Evolutionary conservation across 2,113 vertebrate species (phyloP).

Genomic region (Anguilla rostrata): DNA sequence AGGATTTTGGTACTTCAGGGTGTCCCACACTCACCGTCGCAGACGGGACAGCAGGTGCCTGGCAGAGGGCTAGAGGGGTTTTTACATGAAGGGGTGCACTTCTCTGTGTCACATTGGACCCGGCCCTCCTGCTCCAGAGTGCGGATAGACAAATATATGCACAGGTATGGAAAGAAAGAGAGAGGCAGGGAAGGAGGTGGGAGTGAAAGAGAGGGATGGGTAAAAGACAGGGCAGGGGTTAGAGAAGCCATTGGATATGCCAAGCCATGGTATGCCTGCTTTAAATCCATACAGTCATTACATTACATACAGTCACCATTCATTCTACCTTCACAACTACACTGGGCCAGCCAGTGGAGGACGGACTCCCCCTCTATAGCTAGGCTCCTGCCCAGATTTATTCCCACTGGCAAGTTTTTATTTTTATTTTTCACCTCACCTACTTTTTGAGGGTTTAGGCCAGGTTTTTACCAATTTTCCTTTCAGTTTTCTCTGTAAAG

Average conservation of each 20-base stretch:
- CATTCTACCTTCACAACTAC: too few relatives aligned
- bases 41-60: conserved; percentile 64
- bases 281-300: neutral
- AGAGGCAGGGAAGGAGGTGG: neutral
- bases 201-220: neutral
- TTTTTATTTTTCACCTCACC: too few relatives aligned
- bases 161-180: neutral
- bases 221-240: neutral
- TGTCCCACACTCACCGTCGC: conserved; percentile 56
- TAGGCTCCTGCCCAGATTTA: too few relatives aligned
- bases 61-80: conserved; percentile 53
- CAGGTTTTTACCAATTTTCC: too few relatives aligned
- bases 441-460: too few relatives aligned
- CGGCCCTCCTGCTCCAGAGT: conserved; percentile 54
- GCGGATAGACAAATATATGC: neutral
- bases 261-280: neutral
- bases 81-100: conserved; percentile 55
- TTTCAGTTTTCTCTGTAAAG: too few relatives aligned
- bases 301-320: too few relatives aligned
- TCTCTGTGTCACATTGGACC: conserved; percentile 58
- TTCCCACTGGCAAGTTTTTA: too few relatives aligned
- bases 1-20: neutral
- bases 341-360: too few relatives aligned
- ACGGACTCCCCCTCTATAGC: too few relatives aligned
- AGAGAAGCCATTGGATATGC: neutral